A percentile compares a stretch with the other conserved stretches of the same genome.
phyloP scores from a whole-genome alignment of 1,140 invertebrate genomes.

The Alviniconcha marisindica region DNA sequence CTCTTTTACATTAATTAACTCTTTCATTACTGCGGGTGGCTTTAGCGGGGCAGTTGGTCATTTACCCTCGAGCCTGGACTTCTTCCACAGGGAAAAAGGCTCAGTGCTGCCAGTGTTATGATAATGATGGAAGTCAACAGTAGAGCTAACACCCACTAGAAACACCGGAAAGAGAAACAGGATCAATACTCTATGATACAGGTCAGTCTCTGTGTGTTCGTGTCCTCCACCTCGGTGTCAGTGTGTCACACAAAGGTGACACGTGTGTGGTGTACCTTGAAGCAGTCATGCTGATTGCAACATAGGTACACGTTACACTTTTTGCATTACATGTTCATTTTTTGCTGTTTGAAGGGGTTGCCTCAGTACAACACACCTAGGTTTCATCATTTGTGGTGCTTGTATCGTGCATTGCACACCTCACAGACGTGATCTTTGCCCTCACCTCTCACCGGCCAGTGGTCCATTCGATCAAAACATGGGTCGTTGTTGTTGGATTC shows the following conservation, averaged over 20 bases:
- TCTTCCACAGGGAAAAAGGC: too few relatives aligned
- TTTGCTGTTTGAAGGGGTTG: not conserved
- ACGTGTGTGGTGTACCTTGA: not conserved
- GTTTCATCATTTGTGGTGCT: not conserved
- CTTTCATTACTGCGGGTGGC: too few relatives aligned
- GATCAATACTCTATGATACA: too few relatives aligned
- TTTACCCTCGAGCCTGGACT: too few relatives aligned
- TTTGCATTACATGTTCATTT: not conserved
- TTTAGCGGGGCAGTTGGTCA: too few relatives aligned
- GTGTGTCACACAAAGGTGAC: constrained; percentile 16
- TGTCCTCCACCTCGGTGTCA: too few relatives aligned
- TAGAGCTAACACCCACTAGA: too few relatives aligned
- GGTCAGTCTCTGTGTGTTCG: too few relatives aligned
- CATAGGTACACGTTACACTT: not conserved
- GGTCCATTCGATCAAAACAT: not conserved
- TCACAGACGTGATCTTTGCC: not conserved
- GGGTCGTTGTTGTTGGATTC: not conserved
- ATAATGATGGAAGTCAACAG: too few relatives aligned
- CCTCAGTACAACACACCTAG: not conserved
- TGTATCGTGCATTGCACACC: not conserved
- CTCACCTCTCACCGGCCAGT: not conserved
- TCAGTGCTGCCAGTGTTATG: too few relatives aligned
- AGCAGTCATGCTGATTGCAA: not conserved
- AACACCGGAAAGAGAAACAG: too few relatives aligned
- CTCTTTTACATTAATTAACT: too few relatives aligned